Evolutionary conservation across 2,113 vertebrate species (phyloP).

Genomic region (Eidolon helvum): DNA sequence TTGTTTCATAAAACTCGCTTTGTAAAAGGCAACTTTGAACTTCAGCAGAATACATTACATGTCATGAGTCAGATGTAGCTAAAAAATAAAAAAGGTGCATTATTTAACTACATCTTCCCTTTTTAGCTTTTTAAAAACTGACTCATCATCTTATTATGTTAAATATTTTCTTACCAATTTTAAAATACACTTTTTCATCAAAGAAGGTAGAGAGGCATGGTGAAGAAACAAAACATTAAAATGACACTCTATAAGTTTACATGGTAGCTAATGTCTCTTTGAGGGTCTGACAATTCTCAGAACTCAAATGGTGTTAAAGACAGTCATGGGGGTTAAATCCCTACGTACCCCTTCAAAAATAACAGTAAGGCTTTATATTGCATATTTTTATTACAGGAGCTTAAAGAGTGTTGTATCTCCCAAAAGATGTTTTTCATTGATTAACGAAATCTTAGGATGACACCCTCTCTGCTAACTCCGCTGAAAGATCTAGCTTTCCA

Average conservation of each 20-base stretch:
- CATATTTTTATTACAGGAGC: background rate
- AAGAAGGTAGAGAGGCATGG: constrained; percentile 50
- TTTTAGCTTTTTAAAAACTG: constrained; percentile 76
- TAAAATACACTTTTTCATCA: constrained; percentile 55
- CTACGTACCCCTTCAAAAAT: background rate
- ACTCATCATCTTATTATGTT: constrained; percentile 79
- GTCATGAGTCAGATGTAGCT: constrained; percentile 81
- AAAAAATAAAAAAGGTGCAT: constrained; percentile 75
- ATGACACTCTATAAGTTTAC: background rate
- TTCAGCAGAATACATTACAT: constrained; percentile 80
- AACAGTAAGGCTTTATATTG: background rate
- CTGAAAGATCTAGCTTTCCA: background rate
- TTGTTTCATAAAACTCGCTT: constrained; percentile 82
- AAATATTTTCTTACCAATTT: constrained; percentile 74
- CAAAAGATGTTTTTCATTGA: background rate
- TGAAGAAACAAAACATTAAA: constrained; percentile 31
- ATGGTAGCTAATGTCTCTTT: background rate
- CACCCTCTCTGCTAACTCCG: background rate
- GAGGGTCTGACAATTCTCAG: constrained; percentile 37
- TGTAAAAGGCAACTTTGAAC: constrained; percentile 84
- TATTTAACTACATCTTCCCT: constrained; percentile 75
- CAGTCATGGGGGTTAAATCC: background rate
- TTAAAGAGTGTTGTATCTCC: background rate
- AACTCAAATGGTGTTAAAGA: background rate
- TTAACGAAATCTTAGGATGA: background rate